Evolutionary conservation across 1,140 invertebrate species (phyloP).

Genomic region (Aethina tumida): DNA sequence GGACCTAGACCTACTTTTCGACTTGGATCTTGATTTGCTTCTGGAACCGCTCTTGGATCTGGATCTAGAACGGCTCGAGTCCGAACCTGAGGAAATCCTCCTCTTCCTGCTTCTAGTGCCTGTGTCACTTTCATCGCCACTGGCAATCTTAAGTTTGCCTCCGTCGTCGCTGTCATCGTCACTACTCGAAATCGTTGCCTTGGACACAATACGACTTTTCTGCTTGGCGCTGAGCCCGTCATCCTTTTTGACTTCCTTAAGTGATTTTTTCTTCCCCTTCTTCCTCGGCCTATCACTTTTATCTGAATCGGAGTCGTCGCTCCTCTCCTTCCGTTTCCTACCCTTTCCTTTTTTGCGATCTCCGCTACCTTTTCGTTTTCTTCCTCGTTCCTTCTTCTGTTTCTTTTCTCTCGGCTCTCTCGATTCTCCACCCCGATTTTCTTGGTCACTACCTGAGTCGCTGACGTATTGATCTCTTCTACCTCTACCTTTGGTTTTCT

Average conservation of each 20-base stretch:
- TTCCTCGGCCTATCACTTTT: slow-evolving; percentile 53
- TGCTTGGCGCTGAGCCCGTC: slow-evolving; percentile 74
- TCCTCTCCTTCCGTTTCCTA: slow-evolving; percentile 6
- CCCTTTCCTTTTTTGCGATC: slow-evolving; percentile 17
- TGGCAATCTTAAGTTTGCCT: slow-evolving; percentile 46
- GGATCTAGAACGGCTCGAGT: slow-evolving; percentile 32
- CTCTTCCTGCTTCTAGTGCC: slow-evolving; percentile 37
- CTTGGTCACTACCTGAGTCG: slow-evolving; percentile 54
- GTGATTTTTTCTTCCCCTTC: slow-evolving; percentile 37
- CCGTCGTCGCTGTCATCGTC: slow-evolving; percentile 77
- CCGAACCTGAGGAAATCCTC: slow-evolving; percentile 40
- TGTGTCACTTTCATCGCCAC: slow-evolving; percentile 47
- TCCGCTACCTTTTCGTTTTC: slow-evolving; percentile 39
- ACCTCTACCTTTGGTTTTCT: slow-evolving; percentile 35
- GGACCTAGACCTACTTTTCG: slow-evolving; percentile 23
- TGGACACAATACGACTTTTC: slow-evolving; percentile 81
- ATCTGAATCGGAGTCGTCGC: slow-evolving; percentile 39
- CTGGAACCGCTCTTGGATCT: slow-evolving; percentile 22
- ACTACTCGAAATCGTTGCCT: slow-evolving; percentile 90
- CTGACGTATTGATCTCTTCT: slow-evolving; percentile 58
- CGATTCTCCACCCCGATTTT: slow-evolving; percentile 33
- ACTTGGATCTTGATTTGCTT: slow-evolving; percentile 34
- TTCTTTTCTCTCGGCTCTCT: slow-evolving; percentile 40
- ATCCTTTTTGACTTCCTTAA: slow-evolving; percentile 24
- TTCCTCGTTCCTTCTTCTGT: slow-evolving; percentile 36